Conservation (phyloP, 2,888 invertebrate species). For the Stenichneumon culpator region DNA sequence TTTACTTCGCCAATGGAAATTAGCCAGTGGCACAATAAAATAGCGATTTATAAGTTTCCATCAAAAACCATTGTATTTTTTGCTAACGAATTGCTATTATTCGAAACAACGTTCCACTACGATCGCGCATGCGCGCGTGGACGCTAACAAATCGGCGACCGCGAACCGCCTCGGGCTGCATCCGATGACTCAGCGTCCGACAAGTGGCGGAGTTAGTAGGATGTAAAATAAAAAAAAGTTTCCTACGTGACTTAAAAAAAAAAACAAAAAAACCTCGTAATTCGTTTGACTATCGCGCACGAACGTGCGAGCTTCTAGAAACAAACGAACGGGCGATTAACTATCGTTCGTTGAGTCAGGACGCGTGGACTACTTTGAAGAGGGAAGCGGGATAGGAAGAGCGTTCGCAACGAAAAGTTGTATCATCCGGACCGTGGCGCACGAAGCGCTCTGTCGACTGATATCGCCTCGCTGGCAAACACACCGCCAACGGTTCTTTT, state of each 20-base stretch:
- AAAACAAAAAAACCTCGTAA: not conserved
- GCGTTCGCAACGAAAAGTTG: not conserved
- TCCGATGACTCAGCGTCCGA: conserved; percentile 5
- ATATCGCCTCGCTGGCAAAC: conserved; percentile 34
- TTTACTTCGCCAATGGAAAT: not conserved
- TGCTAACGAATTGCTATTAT: not conserved
- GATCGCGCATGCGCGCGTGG: not conserved
- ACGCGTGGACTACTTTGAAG: not conserved
- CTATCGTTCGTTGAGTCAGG: not conserved
- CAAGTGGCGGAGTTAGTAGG: not conserved
- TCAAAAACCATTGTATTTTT: not conserved
- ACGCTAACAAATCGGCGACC: not conserved
- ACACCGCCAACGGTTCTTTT: conserved; percentile 70
- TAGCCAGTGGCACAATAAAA: not conserved
- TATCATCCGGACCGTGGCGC: conserved; percentile 6
- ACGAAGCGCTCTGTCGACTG: conserved; percentile 7
- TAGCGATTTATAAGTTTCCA: not conserved
- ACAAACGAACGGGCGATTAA: not conserved
- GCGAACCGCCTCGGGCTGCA: not conserved
- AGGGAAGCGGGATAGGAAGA: not conserved
- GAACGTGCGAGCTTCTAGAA: not conserved
- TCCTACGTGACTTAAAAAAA: not conserved
- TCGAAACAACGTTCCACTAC: not conserved
- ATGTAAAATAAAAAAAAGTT: not conserved
- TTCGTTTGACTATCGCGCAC: not conserved